Base-by-base conservation (phyloP, 2,888 invertebrate species). In the Troglohyphantes excavatus region DNA sequence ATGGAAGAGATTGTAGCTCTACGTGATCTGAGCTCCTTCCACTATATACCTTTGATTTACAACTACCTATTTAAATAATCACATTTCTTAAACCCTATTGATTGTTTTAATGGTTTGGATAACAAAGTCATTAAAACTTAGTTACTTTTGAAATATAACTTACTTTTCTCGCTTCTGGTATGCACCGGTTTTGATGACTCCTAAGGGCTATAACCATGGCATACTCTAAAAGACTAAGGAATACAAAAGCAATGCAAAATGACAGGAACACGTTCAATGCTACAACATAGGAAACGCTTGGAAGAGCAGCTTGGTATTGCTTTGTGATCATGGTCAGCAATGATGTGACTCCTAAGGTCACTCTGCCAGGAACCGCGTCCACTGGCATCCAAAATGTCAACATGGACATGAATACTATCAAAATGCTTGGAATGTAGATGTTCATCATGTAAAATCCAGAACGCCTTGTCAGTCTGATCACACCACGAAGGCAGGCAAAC, bases 291-390 rank as follows among this genome's bases (percentile, higher is more conserved):
- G 93, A 83, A 92, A 93, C 93, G 43, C 83, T 81, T 13, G 91
- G 86, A 19, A 91, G 73, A 33, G 89, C 70, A 23, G 81, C 89
- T 67, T 91, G 90, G 29, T 90, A 86, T 21, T 92, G 91, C 89
- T 91, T 91, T 2, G 91, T 92, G 5, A 91, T 88, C 46, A 92
- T 88, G 39, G 97, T 98, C 53, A 98, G 95, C 79, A 98, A 94
- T 0, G 97, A 97, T 0, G 97, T 97, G 27, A 97, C 97, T 76
- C 98, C 91, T 23, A 91, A 67, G 2, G 90, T 91, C 2, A 92
- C 91, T 29, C 92, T 68, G 0, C 91, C 92, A 0, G 92, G 91
- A 21, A 91, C 91, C 0, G 91, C 91, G 72, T 90, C 89, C 13
- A 90, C 75, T 0, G 92, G 92, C 29, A 92, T 91, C 92, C 92